Evolutionary conservation across 2,797 vertebrate species (phyloP).

Genomic region (Sphaeramia orbicularis): DNA sequence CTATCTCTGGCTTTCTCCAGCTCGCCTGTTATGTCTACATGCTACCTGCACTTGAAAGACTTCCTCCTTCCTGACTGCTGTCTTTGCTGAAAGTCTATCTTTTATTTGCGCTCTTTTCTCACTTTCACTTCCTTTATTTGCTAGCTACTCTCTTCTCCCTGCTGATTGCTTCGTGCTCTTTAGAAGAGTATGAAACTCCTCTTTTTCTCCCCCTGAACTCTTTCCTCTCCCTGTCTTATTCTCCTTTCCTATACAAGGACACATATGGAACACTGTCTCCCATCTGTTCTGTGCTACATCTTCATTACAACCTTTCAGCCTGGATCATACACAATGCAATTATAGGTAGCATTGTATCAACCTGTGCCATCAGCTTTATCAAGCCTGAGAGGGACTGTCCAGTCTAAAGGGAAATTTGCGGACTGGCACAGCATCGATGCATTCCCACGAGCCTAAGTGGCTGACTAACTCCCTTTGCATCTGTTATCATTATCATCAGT

Average conservation of each 20-base stretch:
- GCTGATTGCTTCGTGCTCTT: constrained; percentile 48
- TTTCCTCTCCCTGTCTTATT: constrained; percentile 11
- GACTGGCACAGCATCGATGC: constrained; percentile 55
- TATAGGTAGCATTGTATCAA: constrained; percentile 72
- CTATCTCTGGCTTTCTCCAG: constrained; percentile 40
- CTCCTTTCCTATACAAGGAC: constrained; percentile 23
- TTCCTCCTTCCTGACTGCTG: constrained; percentile 48
- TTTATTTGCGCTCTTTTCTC: constrained; percentile 58
- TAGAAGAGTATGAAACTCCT: constrained; percentile 47
- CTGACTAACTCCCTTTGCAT: constrained; percentile 73
- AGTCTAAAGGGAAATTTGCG: constrained; percentile 63
- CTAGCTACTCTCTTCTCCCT: constrained; percentile 54
- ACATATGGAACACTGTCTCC: constrained; percentile 21
- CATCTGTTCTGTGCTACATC: constrained; percentile 44
- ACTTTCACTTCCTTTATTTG: constrained; percentile 30
- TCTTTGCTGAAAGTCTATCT: constrained; percentile 55
- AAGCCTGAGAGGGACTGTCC: constrained; percentile 34
- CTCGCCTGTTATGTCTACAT: constrained; percentile 55
- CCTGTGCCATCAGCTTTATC: constrained; percentile 56
- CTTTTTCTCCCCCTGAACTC: constrained; percentile 48
- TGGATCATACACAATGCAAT: constrained; percentile 64
- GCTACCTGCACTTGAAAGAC: constrained; percentile 66
- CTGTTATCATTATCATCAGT: constrained; percentile 79
- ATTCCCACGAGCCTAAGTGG: constrained; percentile 61
- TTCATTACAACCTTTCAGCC: constrained; percentile 46